A percentile compares a stretch with the other conserved stretches of the same genome.
Evolutionary conservation across 2,888 invertebrate genomes (phyloP).

Genomic region (Strigamia maritima): DNA sequence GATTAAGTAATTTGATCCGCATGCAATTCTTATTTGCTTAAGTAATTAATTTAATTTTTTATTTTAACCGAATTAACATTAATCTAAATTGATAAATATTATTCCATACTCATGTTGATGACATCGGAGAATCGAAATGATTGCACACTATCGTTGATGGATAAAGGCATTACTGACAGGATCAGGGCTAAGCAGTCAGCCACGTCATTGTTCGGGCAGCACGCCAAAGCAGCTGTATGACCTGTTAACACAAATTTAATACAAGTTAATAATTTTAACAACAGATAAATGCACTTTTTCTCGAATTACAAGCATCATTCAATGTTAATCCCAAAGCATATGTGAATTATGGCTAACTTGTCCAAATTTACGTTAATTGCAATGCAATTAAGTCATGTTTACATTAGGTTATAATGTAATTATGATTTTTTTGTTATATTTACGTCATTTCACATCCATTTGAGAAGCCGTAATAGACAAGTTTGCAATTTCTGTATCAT

Average conservation of each 20-base stretch:
- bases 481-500: no score
- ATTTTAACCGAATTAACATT: neutral
- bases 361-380: no score
- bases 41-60: neutral
- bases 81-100: neutral
- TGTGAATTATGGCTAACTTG: no score
- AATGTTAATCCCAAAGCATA: no score
- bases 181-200: slow-evolving; percentile 64
- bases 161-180: slow-evolving; percentile 51
- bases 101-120: slow-evolving; percentile 21
- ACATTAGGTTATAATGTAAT: no score
- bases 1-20: no score
- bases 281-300: no score
- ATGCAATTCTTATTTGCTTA: neutral
- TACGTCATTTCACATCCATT: no score
- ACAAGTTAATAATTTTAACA: neutral
- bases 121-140: slow-evolving; percentile 27
- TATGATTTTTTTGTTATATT: no score
- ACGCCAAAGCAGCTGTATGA: slow-evolving; percentile 63
- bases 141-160: neutral
- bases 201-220: slow-evolving; percentile 61
- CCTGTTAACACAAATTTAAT: slow-evolving; percentile 49
- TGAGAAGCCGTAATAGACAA: no score
- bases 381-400: no score
- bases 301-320: no score